These are phyloP conservation scores for Chamaetylas fuelleborni DNA, from an alignment of 2,113 vertebrate species.

Conservation along the genomic window DNA sequence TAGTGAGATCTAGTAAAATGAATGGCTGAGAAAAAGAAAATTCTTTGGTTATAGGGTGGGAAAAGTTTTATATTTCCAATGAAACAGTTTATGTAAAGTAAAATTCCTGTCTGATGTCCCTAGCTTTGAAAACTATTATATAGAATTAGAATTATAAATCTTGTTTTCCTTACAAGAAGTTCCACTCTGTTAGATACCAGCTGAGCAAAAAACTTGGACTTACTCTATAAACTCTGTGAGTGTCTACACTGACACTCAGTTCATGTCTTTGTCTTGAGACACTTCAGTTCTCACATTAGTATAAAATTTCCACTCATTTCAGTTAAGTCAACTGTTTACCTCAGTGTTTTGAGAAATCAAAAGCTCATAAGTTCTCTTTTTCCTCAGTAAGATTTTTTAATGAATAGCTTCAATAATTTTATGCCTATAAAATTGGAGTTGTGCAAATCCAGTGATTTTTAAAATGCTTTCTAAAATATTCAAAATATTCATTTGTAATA, in stretches of 20 bases:
- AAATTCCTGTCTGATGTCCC: background rate
- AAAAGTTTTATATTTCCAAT: background rate
- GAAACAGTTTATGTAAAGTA: background rate
- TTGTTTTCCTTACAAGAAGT: background rate
- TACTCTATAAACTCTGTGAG: background rate
- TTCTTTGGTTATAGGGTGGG: background rate
- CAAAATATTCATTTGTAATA: background rate
- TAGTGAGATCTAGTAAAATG: background rate
- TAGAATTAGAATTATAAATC: background rate
- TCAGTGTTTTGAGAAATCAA: background rate
- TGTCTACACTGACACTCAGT: background rate
- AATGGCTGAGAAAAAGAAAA: background rate
- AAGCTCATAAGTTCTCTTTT: background rate
- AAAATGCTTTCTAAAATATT: background rate
- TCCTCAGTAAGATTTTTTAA: background rate
- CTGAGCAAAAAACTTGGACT: background rate
- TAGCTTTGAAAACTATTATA: background rate
- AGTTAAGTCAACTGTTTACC: background rate
- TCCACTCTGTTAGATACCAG: background rate
- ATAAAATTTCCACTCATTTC: background rate
- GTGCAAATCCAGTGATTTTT: background rate
- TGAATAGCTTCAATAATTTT: background rate
- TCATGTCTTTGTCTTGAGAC: background rate
- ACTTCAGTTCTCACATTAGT: background rate
- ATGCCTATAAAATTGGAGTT: background rate